Percentiles rank a stretch among this genome's conserved stretches.
These are phyloP conservation scores for Epistrophe grossulariae DNA, from an alignment of 2,888 invertebrate genomes.

Conservation along the genomic window DNA sequence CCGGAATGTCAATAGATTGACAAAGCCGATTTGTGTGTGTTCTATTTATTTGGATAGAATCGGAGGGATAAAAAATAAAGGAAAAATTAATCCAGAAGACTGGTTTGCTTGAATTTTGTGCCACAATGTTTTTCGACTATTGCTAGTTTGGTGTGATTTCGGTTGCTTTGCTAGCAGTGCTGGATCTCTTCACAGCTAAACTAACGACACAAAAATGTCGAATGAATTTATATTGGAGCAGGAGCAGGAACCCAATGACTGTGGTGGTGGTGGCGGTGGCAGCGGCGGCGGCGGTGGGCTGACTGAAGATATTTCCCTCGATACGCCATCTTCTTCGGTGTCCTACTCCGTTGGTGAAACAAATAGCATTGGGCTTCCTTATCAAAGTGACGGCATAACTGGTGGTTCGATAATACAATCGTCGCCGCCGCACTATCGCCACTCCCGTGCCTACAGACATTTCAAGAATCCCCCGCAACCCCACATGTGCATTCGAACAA, in stretches of 20 bases:
- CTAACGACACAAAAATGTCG: conserved; percentile 37
- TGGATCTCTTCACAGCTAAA: neutral
- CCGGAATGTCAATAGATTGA: conserved; percentile 64
- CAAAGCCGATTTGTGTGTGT: conserved; percentile 59
- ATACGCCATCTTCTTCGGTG: conserved; percentile 68
- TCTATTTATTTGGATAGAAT: conserved; percentile 63
- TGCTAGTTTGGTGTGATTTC: conserved; percentile 39
- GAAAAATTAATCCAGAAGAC: conserved; percentile 28
- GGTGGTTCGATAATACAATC: conserved; percentile 80
- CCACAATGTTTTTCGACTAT: conserved; percentile 39
- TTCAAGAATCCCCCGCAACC: conserved; percentile 91
- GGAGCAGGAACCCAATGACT: conserved; percentile 38
- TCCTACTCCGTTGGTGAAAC: conserved; percentile 43
- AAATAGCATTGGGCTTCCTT: conserved; percentile 49
- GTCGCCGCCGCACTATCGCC: conserved; percentile 85
- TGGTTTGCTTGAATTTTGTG: conserved; percentile 44
- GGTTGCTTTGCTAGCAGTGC: conserved; percentile 11
- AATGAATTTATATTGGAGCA: conserved; percentile 54
- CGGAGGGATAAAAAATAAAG: conserved; percentile 16
- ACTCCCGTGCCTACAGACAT: conserved; percentile 87
- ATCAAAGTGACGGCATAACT: conserved; percentile 61
- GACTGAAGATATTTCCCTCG: conserved; percentile 44
- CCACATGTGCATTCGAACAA: conserved; percentile 89
- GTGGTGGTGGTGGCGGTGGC: conserved; percentile 1
- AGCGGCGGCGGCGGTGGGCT: conserved; percentile 1